Percentiles rank a stretch among this genome's conserved stretches.
phyloP scores from a whole-genome alignment of 2,888 invertebrate genomes.

The Drosophila colorata region DNA sequence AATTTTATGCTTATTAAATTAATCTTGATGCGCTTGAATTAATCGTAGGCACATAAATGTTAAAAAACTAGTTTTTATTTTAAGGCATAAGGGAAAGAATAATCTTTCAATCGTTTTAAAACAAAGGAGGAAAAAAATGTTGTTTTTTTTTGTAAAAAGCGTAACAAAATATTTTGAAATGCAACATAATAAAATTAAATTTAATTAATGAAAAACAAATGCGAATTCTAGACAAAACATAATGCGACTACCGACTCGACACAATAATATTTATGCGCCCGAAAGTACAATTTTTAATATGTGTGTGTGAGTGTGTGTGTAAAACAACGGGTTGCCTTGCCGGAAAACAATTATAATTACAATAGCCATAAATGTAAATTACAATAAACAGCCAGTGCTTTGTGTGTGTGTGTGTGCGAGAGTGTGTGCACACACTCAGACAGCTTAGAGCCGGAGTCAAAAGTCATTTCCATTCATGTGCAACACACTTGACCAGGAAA shows the following conservation, averaged over 20 bases:
- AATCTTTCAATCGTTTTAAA: constrained; percentile 4
- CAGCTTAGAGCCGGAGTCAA: constrained; percentile 15
- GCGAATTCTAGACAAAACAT: constrained; percentile 2
- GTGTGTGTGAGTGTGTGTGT: constrained; percentile 19
- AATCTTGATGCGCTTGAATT: constrained; percentile 13
- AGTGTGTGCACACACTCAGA: background rate
- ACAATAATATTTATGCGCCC: constrained; percentile 37
- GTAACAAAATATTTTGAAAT: constrained; percentile 16
- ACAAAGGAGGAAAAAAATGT: background rate
- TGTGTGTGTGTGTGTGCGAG: constrained; percentile 4
- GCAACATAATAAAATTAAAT: constrained; percentile 23
- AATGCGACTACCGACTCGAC: constrained; percentile 7
- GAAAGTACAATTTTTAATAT: constrained; percentile 17
- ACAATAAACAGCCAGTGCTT: constrained; percentile 30
- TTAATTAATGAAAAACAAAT: constrained; percentile 53
- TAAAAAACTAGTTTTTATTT: background rate
- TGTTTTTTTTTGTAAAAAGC: too few relatives aligned
- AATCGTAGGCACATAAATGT: constrained; percentile 3
- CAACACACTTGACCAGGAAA: constrained; percentile 33
- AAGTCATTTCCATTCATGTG: constrained; percentile 49
- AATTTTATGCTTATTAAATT: constrained; percentile 26
- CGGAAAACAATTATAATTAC: constrained; percentile 68
- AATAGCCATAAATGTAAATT: constrained; percentile 73
- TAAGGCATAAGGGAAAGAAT: background rate
- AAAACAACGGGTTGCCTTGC: constrained; percentile 21